Conservation (phyloP, 2,888 invertebrate species). For the Isoperla grammatica region DNA sequence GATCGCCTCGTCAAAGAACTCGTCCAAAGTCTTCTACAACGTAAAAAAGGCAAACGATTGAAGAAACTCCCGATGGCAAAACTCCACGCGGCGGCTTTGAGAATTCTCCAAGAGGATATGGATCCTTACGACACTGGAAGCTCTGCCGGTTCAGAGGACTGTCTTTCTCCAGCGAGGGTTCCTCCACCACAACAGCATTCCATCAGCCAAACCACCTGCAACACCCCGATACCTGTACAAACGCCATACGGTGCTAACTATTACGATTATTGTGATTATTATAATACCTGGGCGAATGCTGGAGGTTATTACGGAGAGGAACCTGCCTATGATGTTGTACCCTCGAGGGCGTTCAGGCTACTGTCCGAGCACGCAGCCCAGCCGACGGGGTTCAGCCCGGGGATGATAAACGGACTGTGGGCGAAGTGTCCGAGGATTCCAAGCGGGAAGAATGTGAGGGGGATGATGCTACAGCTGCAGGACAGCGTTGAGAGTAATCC, state of each 20-base stretch:
- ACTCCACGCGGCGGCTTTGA: slow-evolving; percentile 52
- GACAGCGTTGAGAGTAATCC: slow-evolving; percentile 20
- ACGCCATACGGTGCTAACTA: slow-evolving; percentile 46
- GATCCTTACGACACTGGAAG: slow-evolving; percentile 45
- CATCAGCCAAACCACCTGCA: slow-evolving; percentile 41
- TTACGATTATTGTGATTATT: slow-evolving; percentile 50
- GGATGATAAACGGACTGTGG: slow-evolving; percentile 47
- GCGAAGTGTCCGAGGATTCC: slow-evolving; percentile 59
- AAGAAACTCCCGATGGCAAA: slow-evolving; percentile 53
- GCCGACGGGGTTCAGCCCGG: slow-evolving; percentile 38
- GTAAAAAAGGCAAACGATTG: slow-evolving; percentile 50
- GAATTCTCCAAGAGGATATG: slow-evolving; percentile 52
- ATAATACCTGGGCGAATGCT: slow-evolving; percentile 49
- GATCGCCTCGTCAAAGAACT: slow-evolving; percentile 54
- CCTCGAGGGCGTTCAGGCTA: slow-evolving; percentile 53
- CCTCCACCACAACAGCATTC: slow-evolving; percentile 19
- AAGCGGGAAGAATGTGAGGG: slow-evolving; percentile 51
- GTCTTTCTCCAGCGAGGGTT: slow-evolving; percentile 34
- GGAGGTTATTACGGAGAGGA: slow-evolving; percentile 33
- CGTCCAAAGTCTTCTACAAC: slow-evolving; percentile 52
- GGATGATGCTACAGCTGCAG: slow-evolving; percentile 14
- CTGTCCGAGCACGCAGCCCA: slow-evolving; percentile 47
- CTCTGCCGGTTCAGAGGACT: slow-evolving; percentile 41
- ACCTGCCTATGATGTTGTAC: slow-evolving; percentile 46
- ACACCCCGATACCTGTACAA: slow-evolving; percentile 48